Base-by-base conservation (phyloP, 1,140 invertebrate genomes). In the Drosophila lacertosa region DNA sequence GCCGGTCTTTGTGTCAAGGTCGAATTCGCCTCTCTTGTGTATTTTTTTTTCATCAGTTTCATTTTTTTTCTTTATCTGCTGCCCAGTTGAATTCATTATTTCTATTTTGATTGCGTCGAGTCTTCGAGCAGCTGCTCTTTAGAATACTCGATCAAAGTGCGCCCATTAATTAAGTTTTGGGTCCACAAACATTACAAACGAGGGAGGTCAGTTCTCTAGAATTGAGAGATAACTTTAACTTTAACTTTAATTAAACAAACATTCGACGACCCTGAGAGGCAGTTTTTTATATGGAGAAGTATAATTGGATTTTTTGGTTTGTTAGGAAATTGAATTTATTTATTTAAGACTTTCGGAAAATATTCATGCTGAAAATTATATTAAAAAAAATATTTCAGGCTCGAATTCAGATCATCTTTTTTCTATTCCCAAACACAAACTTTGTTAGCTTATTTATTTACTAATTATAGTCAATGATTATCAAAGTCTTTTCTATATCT, bases 1-100 rank as follows among this genome's bases (percentile, higher is more conserved):
- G 82, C 77, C 82, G 83, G 83, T 89, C 82, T 89, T 88, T 88
- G 82, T 88, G 82, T 88, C 82, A 88, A 88, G 82, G 82, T 88
- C 82, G 81, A 48, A 71, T n/a, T 16, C 44, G 54, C 24, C 32
- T 42, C 32, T 66, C 51, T 59, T 26, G 54, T 47, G 40, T 39
- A 22, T 32, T 9, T 24, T 37, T 13, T 16, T 35, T 4, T 35
- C 1, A 4, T n/a, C 4, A 35, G 1, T 4, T 22, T 18, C n/a
- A 9, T 39, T 9, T 39, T 1, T 39, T 3, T 4, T 16, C 37
- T 16, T n/a, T 2, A 26, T 4, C 3, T n/a, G 10, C 7, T 54
- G 16, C 10, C 22, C 10, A 40, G 18, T 40, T 54, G 51, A 54
- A 26, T 54, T 54, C 35, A 54, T 54, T 54, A 37, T 35, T 4